Conservation (phyloP, 2,113 vertebrate genomes). For the Dicaeum eximium region DNA sequence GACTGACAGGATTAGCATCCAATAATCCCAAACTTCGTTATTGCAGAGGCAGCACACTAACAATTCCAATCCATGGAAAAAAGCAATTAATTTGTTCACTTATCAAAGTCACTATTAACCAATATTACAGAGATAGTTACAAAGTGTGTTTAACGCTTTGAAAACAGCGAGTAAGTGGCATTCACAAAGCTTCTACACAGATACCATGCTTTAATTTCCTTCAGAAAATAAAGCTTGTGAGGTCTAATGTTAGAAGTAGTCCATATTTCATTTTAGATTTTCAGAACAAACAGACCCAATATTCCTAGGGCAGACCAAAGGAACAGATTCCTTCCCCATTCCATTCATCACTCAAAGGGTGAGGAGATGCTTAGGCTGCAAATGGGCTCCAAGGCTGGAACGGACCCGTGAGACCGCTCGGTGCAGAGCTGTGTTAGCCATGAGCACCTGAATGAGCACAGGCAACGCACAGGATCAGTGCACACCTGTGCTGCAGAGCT, state of each 20-base stretch:
- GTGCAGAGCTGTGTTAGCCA: neutral
- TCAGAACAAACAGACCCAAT: neutral
- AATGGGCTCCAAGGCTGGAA: rapidly evolving
- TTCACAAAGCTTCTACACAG: neutral
- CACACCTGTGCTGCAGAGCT: neutral
- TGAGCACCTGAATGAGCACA: rapidly evolving
- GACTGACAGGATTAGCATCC: neutral
- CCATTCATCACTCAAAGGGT: neutral
- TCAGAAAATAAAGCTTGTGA: neutral
- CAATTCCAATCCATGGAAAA: neutral
- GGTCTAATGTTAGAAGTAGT: neutral
- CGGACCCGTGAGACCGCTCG: rapidly evolving
- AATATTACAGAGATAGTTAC: neutral
- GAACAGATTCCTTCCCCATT: neutral
- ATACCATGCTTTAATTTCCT: rapidly evolving
- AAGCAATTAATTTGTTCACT: neutral
- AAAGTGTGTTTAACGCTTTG: neutral
- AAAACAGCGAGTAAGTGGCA: neutral
- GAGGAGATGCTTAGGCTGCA: neutral
- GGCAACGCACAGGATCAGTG: rapidly evolving
- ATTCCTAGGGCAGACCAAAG: neutral
- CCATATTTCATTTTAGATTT: neutral
- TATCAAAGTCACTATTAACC: neutral
- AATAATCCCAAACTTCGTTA: neutral
- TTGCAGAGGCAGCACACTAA: neutral